Percentiles rank a stretch among this genome's conserved stretches.
phyloP scores from a whole-genome alignment of 2,113 vertebrate species.

The Chunga burmeisteri region DNA sequence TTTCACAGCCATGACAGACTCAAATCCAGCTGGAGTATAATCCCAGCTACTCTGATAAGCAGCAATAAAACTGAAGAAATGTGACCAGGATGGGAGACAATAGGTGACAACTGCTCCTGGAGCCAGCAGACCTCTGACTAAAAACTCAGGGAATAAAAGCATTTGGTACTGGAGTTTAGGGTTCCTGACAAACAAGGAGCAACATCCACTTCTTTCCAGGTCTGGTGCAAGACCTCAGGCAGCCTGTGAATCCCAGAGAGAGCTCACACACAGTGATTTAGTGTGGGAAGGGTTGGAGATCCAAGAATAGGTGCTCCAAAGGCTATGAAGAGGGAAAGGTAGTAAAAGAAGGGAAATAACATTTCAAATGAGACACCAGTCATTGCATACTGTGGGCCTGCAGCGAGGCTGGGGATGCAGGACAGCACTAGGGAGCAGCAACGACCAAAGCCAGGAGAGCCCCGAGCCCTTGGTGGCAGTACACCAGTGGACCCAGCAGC shows the following conservation, averaged over 20 bases:
- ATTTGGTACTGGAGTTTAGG: not conserved
- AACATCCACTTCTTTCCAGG: not conserved
- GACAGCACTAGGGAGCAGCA: not conserved
- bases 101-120: not conserved
- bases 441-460: not conserved
- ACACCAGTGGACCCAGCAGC: not conserved
- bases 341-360: not conserved
- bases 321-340: not conserved
- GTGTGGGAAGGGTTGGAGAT: not conserved
- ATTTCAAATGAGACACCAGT: not conserved
- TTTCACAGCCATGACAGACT: not conserved
- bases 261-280: not conserved
- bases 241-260: not conserved
- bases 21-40: not conserved
- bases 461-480: accelerated
- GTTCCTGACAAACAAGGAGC: not conserved
- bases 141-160: not conserved
- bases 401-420: not conserved
- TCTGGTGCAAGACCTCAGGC: not conserved
- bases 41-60: not conserved
- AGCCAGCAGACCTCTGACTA: not conserved
- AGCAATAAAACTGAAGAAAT: not conserved
- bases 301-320: not conserved
- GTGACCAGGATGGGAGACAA: not conserved
- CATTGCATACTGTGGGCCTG: not conserved